Percentiles rank a stretch among this genome's conserved stretches.
Conservation (phyloP, 2,797 vertebrate genomes). For the Fratercula arctica region DNA sequence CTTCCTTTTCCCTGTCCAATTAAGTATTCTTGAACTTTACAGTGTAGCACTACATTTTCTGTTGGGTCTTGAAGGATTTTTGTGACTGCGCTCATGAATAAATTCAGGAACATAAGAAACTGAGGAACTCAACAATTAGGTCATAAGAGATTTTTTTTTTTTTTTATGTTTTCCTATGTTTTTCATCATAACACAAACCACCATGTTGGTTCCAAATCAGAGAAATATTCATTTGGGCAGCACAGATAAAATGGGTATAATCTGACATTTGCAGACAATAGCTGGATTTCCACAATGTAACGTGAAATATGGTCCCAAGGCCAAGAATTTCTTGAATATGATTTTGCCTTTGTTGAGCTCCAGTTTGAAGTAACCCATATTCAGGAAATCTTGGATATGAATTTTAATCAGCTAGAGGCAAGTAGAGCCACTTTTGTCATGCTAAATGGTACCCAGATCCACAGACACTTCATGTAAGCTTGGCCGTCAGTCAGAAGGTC, state of each 20-base stretch:
- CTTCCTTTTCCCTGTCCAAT: constrained; percentile 32
- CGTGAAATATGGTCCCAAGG: neutral
- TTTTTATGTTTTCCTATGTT: neutral
- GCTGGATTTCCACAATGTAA: neutral
- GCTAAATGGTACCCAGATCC: neutral
- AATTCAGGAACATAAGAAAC: neutral
- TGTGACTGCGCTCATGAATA: neutral
- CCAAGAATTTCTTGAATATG: neutral
- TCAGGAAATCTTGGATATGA: neutral
- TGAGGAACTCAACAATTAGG: neutral
- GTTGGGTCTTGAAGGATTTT: constrained; percentile 14
- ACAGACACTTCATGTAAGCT: neutral
- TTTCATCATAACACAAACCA: neutral
- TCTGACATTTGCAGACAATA: neutral
- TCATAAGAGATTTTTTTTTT: neutral
- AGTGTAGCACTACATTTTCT: neutral
- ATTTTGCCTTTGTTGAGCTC: neutral
- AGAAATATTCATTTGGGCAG: neutral
- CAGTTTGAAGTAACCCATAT: neutral
- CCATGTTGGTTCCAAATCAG: neutral
- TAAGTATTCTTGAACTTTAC: constrained; percentile 36
- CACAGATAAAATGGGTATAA: neutral
- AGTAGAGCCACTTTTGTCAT: neutral
- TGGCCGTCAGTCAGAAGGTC: neutral
- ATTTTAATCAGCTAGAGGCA: neutral